Conservation (phyloP, 2,888 invertebrate species). For the Aethes cnicana region DNA sequence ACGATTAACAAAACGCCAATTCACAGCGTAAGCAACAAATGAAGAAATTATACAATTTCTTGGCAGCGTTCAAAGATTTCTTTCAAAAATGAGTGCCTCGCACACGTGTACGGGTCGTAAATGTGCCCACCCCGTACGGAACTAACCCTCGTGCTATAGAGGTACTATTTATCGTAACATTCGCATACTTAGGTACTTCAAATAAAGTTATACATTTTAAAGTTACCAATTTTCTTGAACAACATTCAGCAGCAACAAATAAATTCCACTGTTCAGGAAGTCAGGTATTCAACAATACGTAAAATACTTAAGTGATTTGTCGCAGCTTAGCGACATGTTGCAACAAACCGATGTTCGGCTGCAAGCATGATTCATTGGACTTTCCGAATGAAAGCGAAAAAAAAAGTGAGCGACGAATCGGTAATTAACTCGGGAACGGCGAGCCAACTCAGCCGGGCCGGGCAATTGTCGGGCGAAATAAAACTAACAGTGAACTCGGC, state of each 20-base stretch:
- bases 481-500: constrained; percentile 48
- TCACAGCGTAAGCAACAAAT: too few relatives aligned
- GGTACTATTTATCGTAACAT: too few relatives aligned
- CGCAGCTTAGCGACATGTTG: constrained; percentile 12
- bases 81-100: constrained; percentile 59
- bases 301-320: too few relatives aligned
- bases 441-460: constrained; percentile 52
- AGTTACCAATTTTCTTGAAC: too few relatives aligned
- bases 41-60: constrained; percentile 4
- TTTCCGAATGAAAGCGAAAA: constrained; percentile 41
- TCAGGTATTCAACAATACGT: too few relatives aligned
- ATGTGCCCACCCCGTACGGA: too few relatives aligned
- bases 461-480: too few relatives aligned
- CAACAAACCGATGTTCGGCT: constrained; percentile 3
- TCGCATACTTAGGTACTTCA: too few relatives aligned
- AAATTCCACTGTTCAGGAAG: constrained; percentile 28
- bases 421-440: constrained; percentile 58
- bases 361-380: constrained; percentile 49
- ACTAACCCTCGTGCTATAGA: too few relatives aligned
- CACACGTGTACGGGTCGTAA: constrained; percentile 63
- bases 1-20: not conserved
- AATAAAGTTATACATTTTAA: too few relatives aligned
- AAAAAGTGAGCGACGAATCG: constrained; percentile 47
- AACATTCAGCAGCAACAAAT: too few relatives aligned
- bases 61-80: constrained; percentile 57